These are phyloP conservation scores for silkworm (Bombyx mori) DNA, from an alignment of 1,140 invertebrate genomes.

Conservation along the genomic window ASM3026992v2 NC_085110.1:16194501-16195000, in stretches of 20 bases:
- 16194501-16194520: constrained; percentile 5
- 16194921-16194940: constrained; percentile 53
- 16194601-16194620: constrained; percentile 32
- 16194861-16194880: constrained; percentile 16
- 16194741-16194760: constrained; percentile 22
- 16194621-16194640: constrained; percentile 2
- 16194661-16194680: no score
- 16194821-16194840: constrained; percentile 5
- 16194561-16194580: constrained; percentile 24
- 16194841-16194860: constrained; percentile 12
- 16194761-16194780: constrained; percentile 24
- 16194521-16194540: constrained; percentile 17
- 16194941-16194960: constrained; percentile 53
- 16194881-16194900: constrained; percentile 11
- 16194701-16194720: constrained; percentile 34
- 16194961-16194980: constrained; percentile 59
- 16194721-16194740: constrained; percentile 39
- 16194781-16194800: constrained; percentile 1
- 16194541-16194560: constrained; percentile 17
- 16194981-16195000: constrained; percentile 41
- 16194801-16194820: constrained; percentile 5
- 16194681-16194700: no score
- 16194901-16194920: constrained; percentile 49
- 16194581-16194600: constrained; percentile 36
- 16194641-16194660: no score